Conservation (phyloP, 2,113 vertebrate genomes). For the Pelodiscus sinensis region DNA sequence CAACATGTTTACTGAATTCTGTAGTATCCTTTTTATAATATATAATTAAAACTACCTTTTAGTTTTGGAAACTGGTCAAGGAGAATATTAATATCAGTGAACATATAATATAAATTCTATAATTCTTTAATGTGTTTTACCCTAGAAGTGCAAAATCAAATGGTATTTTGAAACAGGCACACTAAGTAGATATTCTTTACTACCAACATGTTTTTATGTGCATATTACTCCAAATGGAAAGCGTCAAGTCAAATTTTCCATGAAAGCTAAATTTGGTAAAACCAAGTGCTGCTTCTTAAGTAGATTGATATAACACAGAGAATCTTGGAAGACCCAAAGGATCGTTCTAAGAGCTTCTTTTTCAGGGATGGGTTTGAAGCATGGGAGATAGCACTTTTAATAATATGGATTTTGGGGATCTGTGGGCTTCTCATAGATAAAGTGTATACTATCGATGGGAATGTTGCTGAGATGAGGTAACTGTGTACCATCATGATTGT, state of each 20-base stretch:
- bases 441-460: background rate
- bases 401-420: background rate
- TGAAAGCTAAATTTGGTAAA: background rate
- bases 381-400: background rate
- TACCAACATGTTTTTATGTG: accelerated
- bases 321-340: background rate
- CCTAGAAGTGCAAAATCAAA: accelerated
- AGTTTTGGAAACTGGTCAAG: background rate
- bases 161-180: background rate
- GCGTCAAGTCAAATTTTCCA: background rate
- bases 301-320: background rate
- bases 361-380: background rate
- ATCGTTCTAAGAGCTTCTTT: background rate
- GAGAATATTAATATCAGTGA: background rate
- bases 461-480: background rate
- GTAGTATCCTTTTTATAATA: background rate
- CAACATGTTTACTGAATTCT: background rate
- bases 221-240: background rate
- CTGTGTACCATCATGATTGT: background rate
- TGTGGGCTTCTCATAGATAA: background rate
- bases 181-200: background rate
- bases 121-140: background rate
- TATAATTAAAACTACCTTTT: background rate
- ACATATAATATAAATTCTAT: background rate
- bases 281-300: background rate